Evolutionary conservation across 2,113 vertebrate species (phyloP), one percentile per base, ranked within the genome.

Genomic region (Lota lota): DNA sequence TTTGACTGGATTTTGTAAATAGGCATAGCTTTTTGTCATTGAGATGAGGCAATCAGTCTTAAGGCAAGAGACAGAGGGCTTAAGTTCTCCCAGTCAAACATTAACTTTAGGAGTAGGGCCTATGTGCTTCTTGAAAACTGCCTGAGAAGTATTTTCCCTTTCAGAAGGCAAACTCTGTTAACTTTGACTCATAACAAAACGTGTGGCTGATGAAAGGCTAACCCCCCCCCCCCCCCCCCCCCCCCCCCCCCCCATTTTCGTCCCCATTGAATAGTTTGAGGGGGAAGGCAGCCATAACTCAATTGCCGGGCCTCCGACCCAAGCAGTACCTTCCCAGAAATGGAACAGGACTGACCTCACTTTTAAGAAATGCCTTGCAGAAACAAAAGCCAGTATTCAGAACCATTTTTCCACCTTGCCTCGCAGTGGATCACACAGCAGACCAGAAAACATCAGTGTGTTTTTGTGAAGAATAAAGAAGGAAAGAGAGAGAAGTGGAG

Each of bases 321-420:
- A 8, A 72, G 73, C 68, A 59, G 33, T 64, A 83, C 74, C 80
- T 84, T 75, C 74, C 77, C 77, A 72, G 71, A 80, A 81, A 81
- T 33, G 22, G 54, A 64, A 65, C 20, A 22, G 51, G 68, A 60
- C 78, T 86, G 81, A 88, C 72, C 83, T 87, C 81, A 84, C 70
- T 75, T 70, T 53, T 14, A 21, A 89, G 75, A 80, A 82, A 87
- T 73, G 66, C 77, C 75, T 61, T 0, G 51, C 2, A 7, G 47
- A 87, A 77, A 86, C 82, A 85, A 88, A 85, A 76, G 81, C 54
- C 73, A 72, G 74, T 73, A 75, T 83, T 85, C 79, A 85, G 22
- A 33, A 53, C 33, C 50, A 7, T 47, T 73, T 78, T 74, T 73
- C 68, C 61, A 81, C 75, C 80, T 88, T 78, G 58, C 58, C 75